phyloP scores from a whole-genome alignment of 2,797 vertebrate species.

The Dryobates pubescens region DNA sequence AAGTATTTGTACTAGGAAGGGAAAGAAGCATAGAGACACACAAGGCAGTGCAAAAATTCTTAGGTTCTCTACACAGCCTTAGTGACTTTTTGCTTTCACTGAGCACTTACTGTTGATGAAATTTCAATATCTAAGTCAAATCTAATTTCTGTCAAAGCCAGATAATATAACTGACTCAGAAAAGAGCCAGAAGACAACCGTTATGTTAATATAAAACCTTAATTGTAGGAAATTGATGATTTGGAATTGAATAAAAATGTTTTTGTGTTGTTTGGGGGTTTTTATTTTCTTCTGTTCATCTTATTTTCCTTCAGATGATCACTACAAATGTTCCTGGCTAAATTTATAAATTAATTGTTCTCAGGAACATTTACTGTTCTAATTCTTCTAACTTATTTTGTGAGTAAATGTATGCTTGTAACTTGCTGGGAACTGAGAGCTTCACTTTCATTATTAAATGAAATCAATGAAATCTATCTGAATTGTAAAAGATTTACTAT shows the following conservation, averaged over 20 bases:
- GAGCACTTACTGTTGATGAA: slow-evolving; percentile 3
- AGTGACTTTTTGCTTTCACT: not conserved
- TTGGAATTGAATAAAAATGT: slow-evolving; percentile 22
- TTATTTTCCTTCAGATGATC: slow-evolving; percentile 5
- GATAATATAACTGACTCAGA: slow-evolving; percentile 43
- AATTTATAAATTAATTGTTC: slow-evolving; percentile 42
- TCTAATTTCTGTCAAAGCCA: slow-evolving; percentile 46
- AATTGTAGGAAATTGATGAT: slow-evolving; percentile 51
- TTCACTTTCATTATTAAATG: slow-evolving; percentile 17
- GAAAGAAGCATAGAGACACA: not conserved
- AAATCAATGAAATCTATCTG: not conserved
- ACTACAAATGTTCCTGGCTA: not conserved
- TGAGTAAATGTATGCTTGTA: not conserved
- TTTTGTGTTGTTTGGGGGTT: not conserved
- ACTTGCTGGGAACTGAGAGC: not conserved
- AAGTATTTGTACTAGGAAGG: not conserved
- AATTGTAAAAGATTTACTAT: not conserved
- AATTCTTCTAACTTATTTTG: not conserved
- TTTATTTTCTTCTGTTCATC: slow-evolving; percentile 14
- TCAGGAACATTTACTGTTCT: slow-evolving; percentile 8
- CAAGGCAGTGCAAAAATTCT: not conserved
- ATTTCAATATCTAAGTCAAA: slow-evolving; percentile 37
- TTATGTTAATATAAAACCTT: slow-evolving; percentile 21
- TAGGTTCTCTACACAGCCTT: not conserved
- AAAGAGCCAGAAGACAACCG: slow-evolving; percentile 39